Conservation (phyloP, 2,888 invertebrate species). For the Melolontha melolontha region DNA sequence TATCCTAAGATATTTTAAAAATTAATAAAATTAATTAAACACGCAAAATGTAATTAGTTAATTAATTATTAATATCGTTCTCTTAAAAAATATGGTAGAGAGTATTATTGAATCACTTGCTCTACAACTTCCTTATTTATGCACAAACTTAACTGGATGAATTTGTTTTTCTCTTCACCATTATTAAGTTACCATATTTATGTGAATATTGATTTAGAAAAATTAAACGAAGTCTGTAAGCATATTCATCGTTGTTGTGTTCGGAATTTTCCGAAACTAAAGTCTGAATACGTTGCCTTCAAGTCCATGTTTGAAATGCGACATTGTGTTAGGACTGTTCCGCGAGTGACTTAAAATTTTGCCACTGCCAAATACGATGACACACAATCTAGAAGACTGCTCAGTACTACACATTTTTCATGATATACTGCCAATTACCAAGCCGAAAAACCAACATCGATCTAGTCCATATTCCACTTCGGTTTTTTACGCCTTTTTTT, state of each 20-base stretch:
- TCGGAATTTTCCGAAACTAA: constrained; percentile 62
- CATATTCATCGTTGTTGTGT: constrained; percentile 46
- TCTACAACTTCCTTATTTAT: constrained; percentile 11
- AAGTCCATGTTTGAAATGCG: constrained; percentile 55
- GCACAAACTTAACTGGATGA: constrained; percentile 1
- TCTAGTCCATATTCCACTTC: constrained; percentile 17
- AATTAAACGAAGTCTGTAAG: constrained; percentile 41
- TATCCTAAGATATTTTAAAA: too few relatives aligned
- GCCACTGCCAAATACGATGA: constrained; percentile 49
- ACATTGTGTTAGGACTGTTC: constrained; percentile 51
- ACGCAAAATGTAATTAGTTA: too few relatives aligned
- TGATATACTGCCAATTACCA: constrained; percentile 25
- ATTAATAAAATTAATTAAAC: too few relatives aligned
- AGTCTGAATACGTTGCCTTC: constrained; percentile 68
- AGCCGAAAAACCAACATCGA: constrained; percentile 8
- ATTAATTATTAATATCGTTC: too few relatives aligned
- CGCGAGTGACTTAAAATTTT: constrained; percentile 46
- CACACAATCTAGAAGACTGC: constrained; percentile 32
- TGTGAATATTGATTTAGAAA: constrained; percentile 42
- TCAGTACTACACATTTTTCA: constrained; percentile 20
- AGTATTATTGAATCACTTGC: too few relatives aligned
- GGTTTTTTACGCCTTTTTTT: background rate
- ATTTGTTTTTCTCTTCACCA: constrained; percentile 30
- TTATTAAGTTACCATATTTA: constrained; percentile 50
- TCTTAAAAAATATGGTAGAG: too few relatives aligned